Evolutionary conservation across 2,888 invertebrate genomes (phyloP).

Genomic region (Tiphia femorata): DNA sequence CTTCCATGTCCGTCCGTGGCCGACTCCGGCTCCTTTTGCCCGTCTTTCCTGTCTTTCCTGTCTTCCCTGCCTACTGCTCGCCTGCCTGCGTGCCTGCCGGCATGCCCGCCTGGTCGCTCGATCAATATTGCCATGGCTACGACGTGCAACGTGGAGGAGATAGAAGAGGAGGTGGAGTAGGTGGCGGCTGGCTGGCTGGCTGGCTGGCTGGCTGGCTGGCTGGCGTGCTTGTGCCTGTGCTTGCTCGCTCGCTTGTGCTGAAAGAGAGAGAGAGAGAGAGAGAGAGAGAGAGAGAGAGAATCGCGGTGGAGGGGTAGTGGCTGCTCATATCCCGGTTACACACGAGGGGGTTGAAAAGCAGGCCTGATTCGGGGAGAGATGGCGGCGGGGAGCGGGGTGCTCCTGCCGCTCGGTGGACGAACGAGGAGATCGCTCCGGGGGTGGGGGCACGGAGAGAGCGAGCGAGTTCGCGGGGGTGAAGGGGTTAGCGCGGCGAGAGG

Average conservation of each 20-base stretch:
- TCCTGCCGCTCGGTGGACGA: too few species aligned
- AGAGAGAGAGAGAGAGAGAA: constrained; percentile 3
- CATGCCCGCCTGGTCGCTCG: constrained; percentile 44
- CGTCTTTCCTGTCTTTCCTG: too few species aligned
- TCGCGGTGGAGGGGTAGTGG: constrained; percentile 38
- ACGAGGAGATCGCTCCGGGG: too few species aligned
- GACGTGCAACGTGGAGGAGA: constrained; percentile 50
- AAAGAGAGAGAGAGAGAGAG: too few species aligned
- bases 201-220: constrained; percentile 16
- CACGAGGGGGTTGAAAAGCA: constrained; percentile 41
- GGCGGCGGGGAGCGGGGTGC: background rate
- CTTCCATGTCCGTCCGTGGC: too few species aligned
- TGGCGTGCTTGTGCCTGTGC: too few species aligned
- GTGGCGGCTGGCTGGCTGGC: constrained; percentile 47
- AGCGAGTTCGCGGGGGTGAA: background rate
- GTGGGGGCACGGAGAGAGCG: background rate
- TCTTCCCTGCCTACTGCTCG: constrained; percentile 1
- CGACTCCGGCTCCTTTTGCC: too few species aligned
- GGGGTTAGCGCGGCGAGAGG: constrained; percentile 16
- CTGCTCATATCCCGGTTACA: constrained; percentile 52
- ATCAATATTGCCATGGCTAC: constrained; percentile 67
- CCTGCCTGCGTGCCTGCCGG: constrained; percentile 26
- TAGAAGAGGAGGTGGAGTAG: constrained; percentile 16
- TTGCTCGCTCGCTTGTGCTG: too few species aligned
- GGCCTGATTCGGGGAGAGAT: constrained; percentile 27